A percentile compares a stretch with the other conserved stretches of the same genome.
These are phyloP conservation scores for Eilema caniola DNA, from an alignment of 2,888 invertebrate species.

Conservation along the genomic window DNA sequence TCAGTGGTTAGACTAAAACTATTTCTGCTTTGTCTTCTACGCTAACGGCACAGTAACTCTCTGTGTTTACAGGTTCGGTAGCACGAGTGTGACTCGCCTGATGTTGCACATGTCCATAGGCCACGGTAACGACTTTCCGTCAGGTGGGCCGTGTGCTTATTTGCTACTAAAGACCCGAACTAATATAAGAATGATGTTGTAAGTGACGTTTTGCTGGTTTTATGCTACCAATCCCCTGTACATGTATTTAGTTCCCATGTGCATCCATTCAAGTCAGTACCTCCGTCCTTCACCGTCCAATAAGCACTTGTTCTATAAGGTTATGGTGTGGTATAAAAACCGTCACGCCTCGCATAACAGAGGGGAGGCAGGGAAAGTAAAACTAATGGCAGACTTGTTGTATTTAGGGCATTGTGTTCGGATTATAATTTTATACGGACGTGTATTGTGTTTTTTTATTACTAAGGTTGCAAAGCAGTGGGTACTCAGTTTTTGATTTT, in stretches of 20 bases:
- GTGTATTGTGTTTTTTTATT: background rate
- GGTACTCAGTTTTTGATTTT: background rate
- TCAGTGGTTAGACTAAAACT: too few relatives aligned
- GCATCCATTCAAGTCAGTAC: slow-evolving; percentile 8
- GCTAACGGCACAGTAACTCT: too few relatives aligned
- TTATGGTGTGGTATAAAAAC: slow-evolving; percentile 24
- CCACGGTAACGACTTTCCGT: too few relatives aligned
- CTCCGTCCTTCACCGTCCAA: slow-evolving; percentile 21
- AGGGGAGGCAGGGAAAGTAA: slow-evolving; percentile 25
- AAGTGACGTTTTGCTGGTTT: too few relatives aligned
- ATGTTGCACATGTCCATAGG: too few relatives aligned
- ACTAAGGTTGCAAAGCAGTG: background rate
- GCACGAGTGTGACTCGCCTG: too few relatives aligned
- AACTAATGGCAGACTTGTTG: background rate
- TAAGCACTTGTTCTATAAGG: slow-evolving; percentile 20
- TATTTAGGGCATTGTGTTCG: slow-evolving; percentile 18
- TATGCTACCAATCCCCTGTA: too few relatives aligned
- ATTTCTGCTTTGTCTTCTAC: too few relatives aligned
- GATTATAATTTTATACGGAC: slow-evolving; percentile 1
- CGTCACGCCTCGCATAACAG: slow-evolving; percentile 15
- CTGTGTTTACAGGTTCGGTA: too few relatives aligned
- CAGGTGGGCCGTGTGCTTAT: too few relatives aligned
- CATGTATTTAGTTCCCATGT: background rate
- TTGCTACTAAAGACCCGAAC: too few relatives aligned
- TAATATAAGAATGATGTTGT: too few relatives aligned